phyloP scores from a whole-genome alignment of 2,797 vertebrate species.

The Caiman crocodilus region DNA sequence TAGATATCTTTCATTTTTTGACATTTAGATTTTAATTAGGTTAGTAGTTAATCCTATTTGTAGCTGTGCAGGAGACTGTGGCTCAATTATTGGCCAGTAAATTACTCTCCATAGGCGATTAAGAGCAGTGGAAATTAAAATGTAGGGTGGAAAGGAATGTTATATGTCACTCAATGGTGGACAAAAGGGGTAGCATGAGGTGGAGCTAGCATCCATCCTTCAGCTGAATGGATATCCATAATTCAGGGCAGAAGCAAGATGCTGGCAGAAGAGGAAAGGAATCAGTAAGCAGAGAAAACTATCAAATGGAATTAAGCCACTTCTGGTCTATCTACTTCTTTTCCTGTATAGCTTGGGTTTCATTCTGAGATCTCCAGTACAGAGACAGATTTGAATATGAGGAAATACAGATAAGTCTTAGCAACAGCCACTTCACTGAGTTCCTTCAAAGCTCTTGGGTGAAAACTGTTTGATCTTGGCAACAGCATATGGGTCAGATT shows the following conservation, averaged over 20 bases:
- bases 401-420: too few species aligned
- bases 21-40: not conserved
- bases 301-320: not conserved
- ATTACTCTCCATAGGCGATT: not conserved
- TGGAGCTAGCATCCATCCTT: not conserved
- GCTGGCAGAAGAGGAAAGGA: too few species aligned
- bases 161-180: not conserved
- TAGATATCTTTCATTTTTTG: not conserved
- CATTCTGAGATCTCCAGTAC: too few species aligned
- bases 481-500: too few species aligned
- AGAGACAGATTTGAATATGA: too few species aligned
- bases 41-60: rapidly evolving
- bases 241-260: not conserved
- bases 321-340: not conserved
- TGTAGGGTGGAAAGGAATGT: not conserved
- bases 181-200: not conserved
- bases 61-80: not conserved
- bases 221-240: not conserved
- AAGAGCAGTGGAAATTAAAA: not conserved
- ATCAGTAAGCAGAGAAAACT: not conserved
- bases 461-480: too few species aligned
- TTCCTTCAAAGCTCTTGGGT: too few species aligned
- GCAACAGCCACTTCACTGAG: too few species aligned
- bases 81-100: not conserved
- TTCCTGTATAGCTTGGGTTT: not conserved